Conservation (phyloP, 2,888 invertebrate genomes). For the Punctoribates punctum region DNA sequence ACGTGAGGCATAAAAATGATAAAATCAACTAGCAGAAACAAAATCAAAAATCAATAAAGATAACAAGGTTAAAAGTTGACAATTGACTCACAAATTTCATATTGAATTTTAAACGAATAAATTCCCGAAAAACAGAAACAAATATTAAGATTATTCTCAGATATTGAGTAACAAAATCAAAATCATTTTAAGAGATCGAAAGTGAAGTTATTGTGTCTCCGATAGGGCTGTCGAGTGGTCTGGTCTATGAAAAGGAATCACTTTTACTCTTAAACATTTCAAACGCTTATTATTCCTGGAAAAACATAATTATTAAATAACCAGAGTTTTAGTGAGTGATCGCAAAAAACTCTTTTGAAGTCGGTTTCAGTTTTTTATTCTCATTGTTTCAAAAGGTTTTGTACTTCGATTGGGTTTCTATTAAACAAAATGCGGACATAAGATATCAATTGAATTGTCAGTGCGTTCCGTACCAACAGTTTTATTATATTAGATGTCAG, state of each 20-base stretch:
- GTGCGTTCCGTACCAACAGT: slow-evolving; percentile 31
- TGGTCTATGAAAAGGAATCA: background rate
- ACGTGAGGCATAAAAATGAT: background rate
- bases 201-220: background rate
- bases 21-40: slow-evolving; percentile 4
- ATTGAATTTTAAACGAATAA: background rate
- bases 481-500: slow-evolving; percentile 14
- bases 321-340: background rate
- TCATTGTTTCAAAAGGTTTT: too few species aligned
- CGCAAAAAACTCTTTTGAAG: background rate
- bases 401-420: too few species aligned
- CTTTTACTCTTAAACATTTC: slow-evolving; percentile 14
- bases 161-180: background rate
- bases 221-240: background rate
- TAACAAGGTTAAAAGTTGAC: background rate
- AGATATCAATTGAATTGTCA: slow-evolving; percentile 23
- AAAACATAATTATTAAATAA: background rate
- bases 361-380: background rate
- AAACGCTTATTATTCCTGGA: background rate
- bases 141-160: background rate
- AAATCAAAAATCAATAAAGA: background rate
- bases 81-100: slow-evolving; percentile 23
- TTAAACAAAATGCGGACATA: slow-evolving; percentile 27
- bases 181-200: background rate
- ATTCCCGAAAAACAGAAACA: background rate